phyloP scores from a whole-genome alignment of 2,888 invertebrate genomes.

The Slavum lentiscoides region DNA sequence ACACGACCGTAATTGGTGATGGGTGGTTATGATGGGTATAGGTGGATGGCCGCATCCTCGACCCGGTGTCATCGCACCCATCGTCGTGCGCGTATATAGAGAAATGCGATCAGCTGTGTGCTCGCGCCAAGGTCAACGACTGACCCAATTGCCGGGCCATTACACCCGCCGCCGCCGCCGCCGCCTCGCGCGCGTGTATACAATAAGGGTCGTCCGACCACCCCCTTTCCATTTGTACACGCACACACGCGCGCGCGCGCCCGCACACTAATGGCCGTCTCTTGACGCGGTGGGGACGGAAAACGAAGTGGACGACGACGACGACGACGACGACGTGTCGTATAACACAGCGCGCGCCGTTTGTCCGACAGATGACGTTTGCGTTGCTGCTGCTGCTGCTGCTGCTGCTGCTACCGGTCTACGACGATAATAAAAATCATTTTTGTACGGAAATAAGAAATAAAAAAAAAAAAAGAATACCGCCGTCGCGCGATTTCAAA shows the following conservation, averaged over 20 bases:
- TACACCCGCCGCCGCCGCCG: constrained; percentile 11
- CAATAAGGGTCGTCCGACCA: constrained; percentile 19
- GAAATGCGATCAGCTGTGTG: constrained; percentile 25
- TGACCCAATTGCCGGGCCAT: constrained; percentile 47
- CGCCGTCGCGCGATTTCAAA: background rate
- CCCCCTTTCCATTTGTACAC: background rate
- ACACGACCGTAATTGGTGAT: too few relatives aligned
- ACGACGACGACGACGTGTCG: too few relatives aligned
- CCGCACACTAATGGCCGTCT: background rate
- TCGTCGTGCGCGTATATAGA: background rate
- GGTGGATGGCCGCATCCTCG: too few relatives aligned
- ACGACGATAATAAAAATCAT: too few relatives aligned
- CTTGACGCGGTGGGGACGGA: too few relatives aligned
- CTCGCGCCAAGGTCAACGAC: constrained; percentile 38
- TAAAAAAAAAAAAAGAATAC: background rate
- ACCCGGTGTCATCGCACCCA: background rate
- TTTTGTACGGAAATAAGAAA: too few relatives aligned
- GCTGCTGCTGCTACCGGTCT: background rate
- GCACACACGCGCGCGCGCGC: too few relatives aligned
- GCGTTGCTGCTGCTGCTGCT: background rate
- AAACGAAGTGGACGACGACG: too few relatives aligned
- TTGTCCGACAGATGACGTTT: constrained; percentile 47
- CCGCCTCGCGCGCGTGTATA: background rate
- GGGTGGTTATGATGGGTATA: too few relatives aligned
- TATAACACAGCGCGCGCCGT: background rate